Evolutionary conservation across 2,888 invertebrate species (phyloP).

Genomic region (Philhelius pedissequus): DNA sequence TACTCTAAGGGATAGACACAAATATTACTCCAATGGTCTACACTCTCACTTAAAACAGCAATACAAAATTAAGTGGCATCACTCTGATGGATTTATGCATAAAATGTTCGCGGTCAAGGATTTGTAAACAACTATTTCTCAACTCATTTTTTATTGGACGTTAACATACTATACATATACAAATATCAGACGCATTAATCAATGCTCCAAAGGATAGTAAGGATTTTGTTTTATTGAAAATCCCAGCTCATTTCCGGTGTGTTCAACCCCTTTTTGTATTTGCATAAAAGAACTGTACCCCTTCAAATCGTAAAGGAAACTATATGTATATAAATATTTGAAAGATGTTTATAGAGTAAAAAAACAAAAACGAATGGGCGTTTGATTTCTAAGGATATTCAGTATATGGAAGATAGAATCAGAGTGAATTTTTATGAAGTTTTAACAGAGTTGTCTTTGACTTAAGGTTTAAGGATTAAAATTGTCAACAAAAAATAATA

Average conservation of each 20-base stretch:
- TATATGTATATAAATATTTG: background rate
- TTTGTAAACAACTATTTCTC: slow-evolving; percentile 28
- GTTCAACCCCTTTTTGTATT: slow-evolving; percentile 36
- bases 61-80: slow-evolving; percentile 34
- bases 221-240: slow-evolving; percentile 35
- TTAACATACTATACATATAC: background rate
- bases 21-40: slow-evolving; percentile 14
- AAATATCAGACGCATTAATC: slow-evolving; percentile 56
- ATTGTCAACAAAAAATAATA: slow-evolving; percentile 34
- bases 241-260: slow-evolving; percentile 53
- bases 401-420: background rate
- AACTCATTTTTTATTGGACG: background rate
- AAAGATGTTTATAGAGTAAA: slow-evolving; percentile 34
- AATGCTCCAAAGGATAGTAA: slow-evolving; percentile 29
- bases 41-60: background rate
- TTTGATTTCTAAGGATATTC: background rate
- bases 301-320: background rate
- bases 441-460: slow-evolving; percentile 57
- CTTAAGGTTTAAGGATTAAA: slow-evolving; percentile 65
- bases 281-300: slow-evolving; percentile 24
- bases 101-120: slow-evolving; percentile 64
- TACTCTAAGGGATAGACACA: slow-evolving; percentile 31
- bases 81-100: slow-evolving; percentile 42
- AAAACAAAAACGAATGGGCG: slow-evolving; percentile 35
- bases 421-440: slow-evolving; percentile 33